Base-by-base conservation (phyloP, 2,797 vertebrate genomes). In the Etheostoma nigrum region DNA sequence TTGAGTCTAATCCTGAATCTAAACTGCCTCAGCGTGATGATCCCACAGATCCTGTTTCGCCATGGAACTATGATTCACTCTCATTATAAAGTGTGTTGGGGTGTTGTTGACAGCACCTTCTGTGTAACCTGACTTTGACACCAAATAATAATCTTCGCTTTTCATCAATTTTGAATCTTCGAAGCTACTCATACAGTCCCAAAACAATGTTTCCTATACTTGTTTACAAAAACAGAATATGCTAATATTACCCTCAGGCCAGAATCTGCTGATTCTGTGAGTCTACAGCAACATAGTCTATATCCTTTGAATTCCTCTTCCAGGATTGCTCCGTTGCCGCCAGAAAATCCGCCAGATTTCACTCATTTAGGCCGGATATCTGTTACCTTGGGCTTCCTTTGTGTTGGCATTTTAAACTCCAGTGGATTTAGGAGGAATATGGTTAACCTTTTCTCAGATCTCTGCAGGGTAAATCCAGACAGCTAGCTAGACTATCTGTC, bases 41-140 rank as follows among this genome's bases (percentile, higher is more conserved):
- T 77, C 69, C 53, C 69, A 68, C 62, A 59, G 57, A 70, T 58
- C 33, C 48, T 21, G 13, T 27, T 42, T 47, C n/a, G 19, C 40
- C 4, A 1, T 1, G 5, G 19, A 33, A 8, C 16, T 36, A 23
- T 21, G 47, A 23, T 27, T 67, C 27, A n/a, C 18, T 27, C 4
- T 53, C 14, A 3, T 19, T 19, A 8, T 23, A 4, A 19, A 13
- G 18, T 44, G 13, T 40, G 49, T n/a, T 6, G 45, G 19, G 30
- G 16, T 36, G 33, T 36, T 36, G 11, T 3, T 45, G 11, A 54
- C 45, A 15, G 12, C 18, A 11, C 23, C 27, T 11, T 53, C 16
- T 23, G 15, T 30, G 23, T 9, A n/a, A 4, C 30, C 27, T 14
- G 1, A 64, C 15, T 58, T 18, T 57, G 7, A 10, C 5, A 2